Base-by-base conservation (phyloP, 2,113 vertebrate genomes). In the Aythya baeri region DNA sequence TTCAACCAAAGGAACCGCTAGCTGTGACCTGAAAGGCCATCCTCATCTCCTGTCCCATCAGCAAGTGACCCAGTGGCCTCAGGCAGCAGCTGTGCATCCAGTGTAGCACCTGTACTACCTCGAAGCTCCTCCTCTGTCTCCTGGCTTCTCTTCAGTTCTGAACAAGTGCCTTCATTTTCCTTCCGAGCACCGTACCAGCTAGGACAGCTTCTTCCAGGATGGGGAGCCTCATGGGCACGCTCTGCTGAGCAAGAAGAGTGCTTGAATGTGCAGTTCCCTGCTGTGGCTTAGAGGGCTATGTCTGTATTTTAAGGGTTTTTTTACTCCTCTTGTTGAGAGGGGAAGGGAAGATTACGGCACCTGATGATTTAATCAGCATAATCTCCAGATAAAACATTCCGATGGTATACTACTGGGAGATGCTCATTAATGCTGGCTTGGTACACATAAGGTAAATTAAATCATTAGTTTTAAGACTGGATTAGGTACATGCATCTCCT, bases 281-380 rank as follows among this genome's bases (percentile, higher is more conserved):
- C 93, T 86, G 96, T 66, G 90, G 22, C 38, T 93, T 54, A 52
- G 52, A 82, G 57, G 41, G 55, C 62, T 86, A 0, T 29, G 88
- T 94, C 83, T 73, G 4, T 81, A 86, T 95, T 95, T 97, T 92
- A 91, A 91, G n/a, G n/a, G n/a, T n/a, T n/a, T n/a, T 7, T 76
- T 91, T 76, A 88, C 65, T 67, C 77, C 41, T 63, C 5, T 96
- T 93, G 85, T 5, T 73, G 81, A 90, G 27, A 81, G 73, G 73
- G 4, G 46, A 89, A 83, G 75, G 77, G 78, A 93, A 93, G 95
- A 97, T 98, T 96, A 96, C 91, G 93, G 94, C 90, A 96, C 96
- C 97, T 97, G 97, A 97, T 97, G 97, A 97, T 97, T 98, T 97
- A 98, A 98, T 98, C 96, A 96, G 88, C 86, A 79, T 97, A 97